phyloP scores from a whole-genome alignment of 1,140 invertebrate species.

The Pachypeltis micranthus region DNA sequence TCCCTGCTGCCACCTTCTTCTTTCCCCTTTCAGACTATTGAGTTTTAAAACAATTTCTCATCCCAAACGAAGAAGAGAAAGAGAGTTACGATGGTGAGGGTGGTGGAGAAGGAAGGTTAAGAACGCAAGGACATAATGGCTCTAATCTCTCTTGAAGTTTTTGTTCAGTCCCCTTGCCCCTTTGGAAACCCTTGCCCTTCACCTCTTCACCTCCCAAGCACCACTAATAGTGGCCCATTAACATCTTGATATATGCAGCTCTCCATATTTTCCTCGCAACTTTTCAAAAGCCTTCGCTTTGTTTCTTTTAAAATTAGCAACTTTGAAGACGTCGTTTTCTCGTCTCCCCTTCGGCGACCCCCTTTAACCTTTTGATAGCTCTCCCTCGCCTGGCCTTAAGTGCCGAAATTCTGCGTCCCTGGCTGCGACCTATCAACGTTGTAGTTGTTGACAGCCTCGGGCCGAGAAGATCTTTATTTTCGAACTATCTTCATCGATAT shows the following conservation, averaged over 20 bases:
- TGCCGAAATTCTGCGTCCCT: too few species aligned
- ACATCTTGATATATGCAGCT: not conserved
- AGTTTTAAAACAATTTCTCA: conserved; percentile 10
- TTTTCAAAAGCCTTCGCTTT: not conserved
- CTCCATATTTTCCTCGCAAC: not conserved
- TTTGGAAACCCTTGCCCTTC: not conserved
- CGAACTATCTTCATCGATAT: too few species aligned
- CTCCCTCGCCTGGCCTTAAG: too few species aligned
- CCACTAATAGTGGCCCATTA: not conserved
- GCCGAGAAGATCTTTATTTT: too few species aligned
- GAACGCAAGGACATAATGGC: conserved; percentile 8
- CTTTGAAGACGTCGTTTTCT: too few species aligned
- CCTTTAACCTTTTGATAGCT: too few species aligned
- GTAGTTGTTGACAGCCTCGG: too few species aligned
- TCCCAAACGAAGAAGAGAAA: not conserved
- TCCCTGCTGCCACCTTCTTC: not conserved
- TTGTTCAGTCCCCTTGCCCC: not conserved
- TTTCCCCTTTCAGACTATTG: not conserved
- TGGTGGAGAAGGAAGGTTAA: not conserved
- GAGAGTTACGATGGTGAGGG: too few species aligned
- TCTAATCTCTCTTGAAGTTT: conserved; percentile 9
- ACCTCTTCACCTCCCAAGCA: not conserved
- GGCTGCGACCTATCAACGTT: too few species aligned
- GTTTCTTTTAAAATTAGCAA: too few species aligned
- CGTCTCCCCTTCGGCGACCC: too few species aligned